phyloP scores from a whole-genome alignment of 2,797 vertebrate genomes.

The Chaetodon trifasciatus region DNA sequence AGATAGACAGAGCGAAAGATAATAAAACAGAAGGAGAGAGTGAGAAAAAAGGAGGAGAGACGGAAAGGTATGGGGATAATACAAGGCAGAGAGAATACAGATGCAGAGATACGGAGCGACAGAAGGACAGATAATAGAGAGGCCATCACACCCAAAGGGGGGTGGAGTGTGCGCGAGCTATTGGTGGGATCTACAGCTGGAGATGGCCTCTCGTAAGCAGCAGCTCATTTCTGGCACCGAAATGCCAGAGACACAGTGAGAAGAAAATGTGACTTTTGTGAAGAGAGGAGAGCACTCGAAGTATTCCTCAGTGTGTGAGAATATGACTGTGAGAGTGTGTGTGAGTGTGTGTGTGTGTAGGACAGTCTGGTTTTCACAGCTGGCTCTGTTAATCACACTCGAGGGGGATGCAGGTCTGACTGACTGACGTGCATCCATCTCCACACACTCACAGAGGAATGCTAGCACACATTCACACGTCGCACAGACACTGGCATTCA shows the following conservation, averaged over 20 bases:
- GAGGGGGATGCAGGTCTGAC: conserved; percentile 63
- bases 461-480: conserved; percentile 22
- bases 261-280: conserved; percentile 61
- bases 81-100: conserved; percentile 61
- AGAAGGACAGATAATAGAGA: conserved; percentile 46
- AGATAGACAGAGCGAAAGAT: conserved; percentile 40
- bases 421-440: conserved; percentile 68
- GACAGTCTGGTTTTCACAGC: conserved; percentile 65
- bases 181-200: conserved; percentile 49
- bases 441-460: conserved; percentile 42
- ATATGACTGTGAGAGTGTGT: conserved; percentile 39
- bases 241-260: conserved; percentile 54
- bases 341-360: conserved; percentile 34
- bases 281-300: conserved; percentile 51
- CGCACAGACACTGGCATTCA: conserved; percentile 61
- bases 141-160: conserved; percentile 35
- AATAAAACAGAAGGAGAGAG: conserved; percentile 62
- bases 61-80: conserved; percentile 45
- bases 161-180: conserved; percentile 9
- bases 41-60: conserved; percentile 25
- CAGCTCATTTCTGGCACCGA: conserved; percentile 64
- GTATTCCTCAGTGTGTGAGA: conserved; percentile 25
- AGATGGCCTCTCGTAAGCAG: conserved; percentile 60
- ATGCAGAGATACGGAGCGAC: conserved; percentile 54
- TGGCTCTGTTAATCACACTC: conserved; percentile 80